Percentiles rank a stretch among this genome's conserved stretches.
These are phyloP conservation scores for Oryzias sinensis DNA, from an alignment of 2,797 vertebrate genomes.

Conservation along the genomic window DNA sequence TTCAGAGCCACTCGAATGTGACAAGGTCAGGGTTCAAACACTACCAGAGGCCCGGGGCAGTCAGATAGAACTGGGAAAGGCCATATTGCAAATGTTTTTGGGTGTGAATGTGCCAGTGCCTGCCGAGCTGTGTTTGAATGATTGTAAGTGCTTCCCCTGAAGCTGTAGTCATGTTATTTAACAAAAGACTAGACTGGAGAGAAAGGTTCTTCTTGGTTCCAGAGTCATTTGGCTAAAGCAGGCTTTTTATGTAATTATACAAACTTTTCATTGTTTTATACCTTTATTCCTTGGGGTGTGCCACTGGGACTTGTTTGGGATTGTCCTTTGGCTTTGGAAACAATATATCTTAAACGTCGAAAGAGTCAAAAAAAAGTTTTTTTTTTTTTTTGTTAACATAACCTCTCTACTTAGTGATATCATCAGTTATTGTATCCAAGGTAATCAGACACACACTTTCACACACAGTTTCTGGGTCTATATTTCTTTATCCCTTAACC, in stretches of 20 bases:
- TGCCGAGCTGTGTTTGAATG: conserved; percentile 38
- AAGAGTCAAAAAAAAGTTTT: conserved; percentile 4
- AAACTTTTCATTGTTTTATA: conserved; percentile 43
- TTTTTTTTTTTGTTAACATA: conserved; percentile 14
- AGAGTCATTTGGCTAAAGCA: conserved; percentile 74
- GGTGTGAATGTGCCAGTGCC: conserved; percentile 10
- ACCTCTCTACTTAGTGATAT: conserved; percentile 26
- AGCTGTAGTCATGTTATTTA: conserved; percentile 68
- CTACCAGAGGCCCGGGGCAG: conserved; percentile 63
- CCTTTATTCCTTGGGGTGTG: conserved; percentile 21
- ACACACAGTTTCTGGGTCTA: conserved; percentile 32
- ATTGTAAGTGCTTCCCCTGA: conserved; percentile 37
- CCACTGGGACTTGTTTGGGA: conserved; percentile 25
- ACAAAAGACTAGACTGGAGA: conserved; percentile 70
- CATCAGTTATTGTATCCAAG: conserved; percentile 22
- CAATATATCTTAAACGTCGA: conserved; percentile 7
- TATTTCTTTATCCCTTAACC: conserved; percentile 39
- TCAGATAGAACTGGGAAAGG: conserved; percentile 56
- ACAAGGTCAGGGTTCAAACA: conserved; percentile 79
- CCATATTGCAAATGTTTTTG: conserved; percentile 39
- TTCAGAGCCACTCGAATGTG: conserved; percentile 63
- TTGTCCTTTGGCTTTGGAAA: conserved; percentile 30
- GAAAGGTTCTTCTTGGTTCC: conserved; percentile 62
- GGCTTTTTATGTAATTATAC: conserved; percentile 70
- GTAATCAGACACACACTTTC: conserved; percentile 38